These are phyloP conservation scores for Andrena fulva DNA, from an alignment of 2,888 invertebrate species.

Conservation along the genomic window DNA sequence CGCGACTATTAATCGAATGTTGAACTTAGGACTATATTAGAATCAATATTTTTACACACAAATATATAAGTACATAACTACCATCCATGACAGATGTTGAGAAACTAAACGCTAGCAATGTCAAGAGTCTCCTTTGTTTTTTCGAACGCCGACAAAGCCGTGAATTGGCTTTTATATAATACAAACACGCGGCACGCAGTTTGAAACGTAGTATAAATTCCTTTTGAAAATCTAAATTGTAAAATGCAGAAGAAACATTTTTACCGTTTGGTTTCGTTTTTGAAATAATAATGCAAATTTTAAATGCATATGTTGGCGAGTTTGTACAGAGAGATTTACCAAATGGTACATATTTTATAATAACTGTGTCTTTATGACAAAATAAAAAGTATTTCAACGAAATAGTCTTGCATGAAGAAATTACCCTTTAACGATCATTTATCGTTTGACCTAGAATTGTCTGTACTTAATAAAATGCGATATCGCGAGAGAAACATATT, in stretches of 20 bases:
- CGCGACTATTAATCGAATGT: background rate
- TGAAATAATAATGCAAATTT: background rate
- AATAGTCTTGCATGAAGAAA: background rate
- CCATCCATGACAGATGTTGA: background rate
- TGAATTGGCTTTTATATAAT: background rate
- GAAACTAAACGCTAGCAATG: background rate
- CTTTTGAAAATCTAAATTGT: too few species aligned
- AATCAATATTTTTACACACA: background rate
- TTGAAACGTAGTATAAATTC: too few species aligned
- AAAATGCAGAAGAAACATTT: too few species aligned
- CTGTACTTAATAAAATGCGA: background rate
- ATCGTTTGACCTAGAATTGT: background rate
- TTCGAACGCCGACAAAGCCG: background rate
- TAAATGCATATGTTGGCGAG: background rate
- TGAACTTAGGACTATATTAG: background rate
- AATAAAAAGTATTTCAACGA: background rate
- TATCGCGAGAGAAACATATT: background rate
- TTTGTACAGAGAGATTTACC: background rate
- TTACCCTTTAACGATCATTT: background rate
- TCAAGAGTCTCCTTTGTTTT: conserved; percentile 4
- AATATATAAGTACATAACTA: conserved; percentile 9
- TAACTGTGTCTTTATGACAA: background rate
- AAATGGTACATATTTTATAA: background rate
- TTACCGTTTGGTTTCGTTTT: background rate
- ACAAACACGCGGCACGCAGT: too few species aligned